phyloP scores from a whole-genome alignment of 1,140 invertebrate species.

The Eumeta japonica region DNA sequence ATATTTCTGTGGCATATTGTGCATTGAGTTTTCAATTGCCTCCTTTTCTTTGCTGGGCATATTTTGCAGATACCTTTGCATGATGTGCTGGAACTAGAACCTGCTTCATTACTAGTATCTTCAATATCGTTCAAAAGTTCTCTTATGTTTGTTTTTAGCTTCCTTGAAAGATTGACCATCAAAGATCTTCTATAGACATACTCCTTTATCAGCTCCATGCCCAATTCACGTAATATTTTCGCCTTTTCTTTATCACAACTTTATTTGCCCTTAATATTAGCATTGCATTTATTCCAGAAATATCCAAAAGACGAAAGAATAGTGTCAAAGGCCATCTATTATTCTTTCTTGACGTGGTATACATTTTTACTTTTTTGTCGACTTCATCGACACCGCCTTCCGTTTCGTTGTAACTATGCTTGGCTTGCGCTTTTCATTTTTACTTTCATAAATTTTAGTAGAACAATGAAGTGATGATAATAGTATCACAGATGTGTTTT shows the following conservation, averaged over 20 bases:
- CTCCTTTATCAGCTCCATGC: no score
- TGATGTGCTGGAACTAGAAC: slow-evolving; percentile 11
- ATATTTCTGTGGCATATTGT: slow-evolving; percentile 15
- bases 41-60: slow-evolving; percentile 16
- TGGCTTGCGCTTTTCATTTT: no score
- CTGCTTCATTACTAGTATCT: slow-evolving; percentile 13
- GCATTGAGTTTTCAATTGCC: slow-evolving; percentile 19
- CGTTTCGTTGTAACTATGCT: slow-evolving; percentile 25
- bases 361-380: slow-evolving; percentile 22
- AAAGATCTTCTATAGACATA: no score
- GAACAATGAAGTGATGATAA: slow-evolving; percentile 28
- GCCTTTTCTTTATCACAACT: slow-evolving; percentile 13
- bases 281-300: slow-evolving; percentile 22
- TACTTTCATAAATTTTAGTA: slow-evolving; percentile 25
- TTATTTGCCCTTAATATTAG: slow-evolving; percentile 21
- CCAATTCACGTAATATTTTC: slow-evolving; percentile 19
- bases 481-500: slow-evolving; percentile 22
- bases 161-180: slow-evolving; percentile 16
- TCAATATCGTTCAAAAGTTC: slow-evolving; percentile 15
- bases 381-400: no score
- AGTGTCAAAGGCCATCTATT: slow-evolving; percentile 23
- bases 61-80: slow-evolving; percentile 19
- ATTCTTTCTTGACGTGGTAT: slow-evolving; percentile 19
- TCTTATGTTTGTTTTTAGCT: slow-evolving; percentile 19
- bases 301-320: slow-evolving; percentile 18